Evolutionary conservation across 2,113 vertebrate genomes (phyloP).

Genomic region (Trichechus manatus): DNA sequence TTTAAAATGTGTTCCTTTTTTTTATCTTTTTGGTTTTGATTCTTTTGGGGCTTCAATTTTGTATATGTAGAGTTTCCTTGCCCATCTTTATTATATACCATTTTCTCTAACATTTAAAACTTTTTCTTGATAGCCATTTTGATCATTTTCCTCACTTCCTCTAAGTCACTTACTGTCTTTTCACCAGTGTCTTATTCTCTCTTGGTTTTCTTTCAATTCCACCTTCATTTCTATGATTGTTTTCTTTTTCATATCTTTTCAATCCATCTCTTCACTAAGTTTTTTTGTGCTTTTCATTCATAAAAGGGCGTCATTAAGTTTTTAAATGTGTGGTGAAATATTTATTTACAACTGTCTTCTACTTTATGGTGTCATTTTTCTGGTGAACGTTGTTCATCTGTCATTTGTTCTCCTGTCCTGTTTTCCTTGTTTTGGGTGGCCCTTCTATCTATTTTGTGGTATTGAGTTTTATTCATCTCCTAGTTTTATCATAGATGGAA

Average conservation of each 20-base stretch:
- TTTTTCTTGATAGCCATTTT: background rate
- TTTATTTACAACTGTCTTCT: constrained; percentile 20
- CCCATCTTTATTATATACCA: background rate
- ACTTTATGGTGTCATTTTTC: background rate
- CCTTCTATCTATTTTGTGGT: background rate
- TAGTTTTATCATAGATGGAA: background rate
- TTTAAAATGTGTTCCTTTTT: background rate
- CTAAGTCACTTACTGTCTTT: background rate
- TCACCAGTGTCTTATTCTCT: background rate
- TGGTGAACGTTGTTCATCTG: background rate
- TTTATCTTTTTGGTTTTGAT: background rate
- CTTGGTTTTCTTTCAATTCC: background rate
- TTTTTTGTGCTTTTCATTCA: background rate
- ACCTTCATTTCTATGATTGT: background rate
- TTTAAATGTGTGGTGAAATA: background rate
- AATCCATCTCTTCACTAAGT: background rate
- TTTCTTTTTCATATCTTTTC: background rate
- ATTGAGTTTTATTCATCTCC: background rate
- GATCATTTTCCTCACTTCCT: background rate
- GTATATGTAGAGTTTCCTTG: background rate
- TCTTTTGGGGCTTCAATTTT: background rate
- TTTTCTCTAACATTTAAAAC: background rate
- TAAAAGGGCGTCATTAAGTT: background rate
- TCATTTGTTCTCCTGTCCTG: background rate
- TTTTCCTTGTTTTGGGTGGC: background rate